Conservation (phyloP, 2,113 vertebrate genomes). For the Taxidea taxus region DNA sequence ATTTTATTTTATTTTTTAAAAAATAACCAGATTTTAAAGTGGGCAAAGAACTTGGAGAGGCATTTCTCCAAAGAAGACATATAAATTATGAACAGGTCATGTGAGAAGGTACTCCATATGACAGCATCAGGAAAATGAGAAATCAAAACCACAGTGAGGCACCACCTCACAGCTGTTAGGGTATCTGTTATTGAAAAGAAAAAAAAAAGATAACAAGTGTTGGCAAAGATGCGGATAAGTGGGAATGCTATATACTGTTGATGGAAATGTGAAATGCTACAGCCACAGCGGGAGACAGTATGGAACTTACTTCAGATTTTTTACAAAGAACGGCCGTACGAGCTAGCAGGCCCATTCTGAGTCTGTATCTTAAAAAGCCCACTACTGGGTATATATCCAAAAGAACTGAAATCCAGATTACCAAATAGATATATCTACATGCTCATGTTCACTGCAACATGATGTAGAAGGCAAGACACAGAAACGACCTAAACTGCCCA, state of each 20-base stretch:
- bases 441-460: background rate
- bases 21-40: background rate
- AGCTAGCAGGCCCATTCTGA: background rate
- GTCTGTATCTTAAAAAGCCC: background rate
- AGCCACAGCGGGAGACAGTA: background rate
- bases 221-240: background rate
- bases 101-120: background rate
- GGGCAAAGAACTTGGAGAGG: background rate
- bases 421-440: background rate
- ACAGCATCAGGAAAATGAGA: background rate
- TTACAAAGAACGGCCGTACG: background rate
- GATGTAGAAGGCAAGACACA: background rate
- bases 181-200: background rate
- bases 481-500: background rate
- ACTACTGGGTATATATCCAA: background rate
- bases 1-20: background rate
- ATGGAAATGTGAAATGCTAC: background rate
- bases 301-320: background rate
- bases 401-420: background rate
- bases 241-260: accelerated
- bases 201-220: background rate
- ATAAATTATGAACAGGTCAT: background rate
- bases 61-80: background rate
- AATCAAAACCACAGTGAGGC: background rate
- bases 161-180: background rate